A percentile compares a stretch with the other conserved stretches of the same genome.
Conservation (phyloP, 2,888 invertebrate species). For the Pseudolycoriella hygida region DNA sequence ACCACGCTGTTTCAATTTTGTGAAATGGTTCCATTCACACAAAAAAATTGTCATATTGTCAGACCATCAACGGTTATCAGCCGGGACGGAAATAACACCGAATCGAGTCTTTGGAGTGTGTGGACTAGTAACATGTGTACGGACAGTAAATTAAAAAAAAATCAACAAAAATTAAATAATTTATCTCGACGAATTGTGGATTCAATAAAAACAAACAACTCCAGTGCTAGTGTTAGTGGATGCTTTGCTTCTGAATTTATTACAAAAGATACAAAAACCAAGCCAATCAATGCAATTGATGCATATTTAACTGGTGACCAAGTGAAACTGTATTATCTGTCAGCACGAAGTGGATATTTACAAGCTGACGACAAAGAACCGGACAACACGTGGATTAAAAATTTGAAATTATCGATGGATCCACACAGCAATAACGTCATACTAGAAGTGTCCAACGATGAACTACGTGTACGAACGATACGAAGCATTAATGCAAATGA, state of each 20-base stretch:
- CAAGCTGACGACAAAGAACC: neutral
- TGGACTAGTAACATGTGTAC: no score
- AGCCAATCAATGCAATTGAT: slow-evolving; percentile 7
- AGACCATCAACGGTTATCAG: no score
- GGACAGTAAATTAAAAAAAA: no score
- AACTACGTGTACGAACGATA: slow-evolving; percentile 24
- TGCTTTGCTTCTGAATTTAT: slow-evolving; percentile 9
- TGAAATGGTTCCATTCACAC: no score
- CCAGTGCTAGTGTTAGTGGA: neutral
- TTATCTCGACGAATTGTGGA: no score
- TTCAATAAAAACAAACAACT: no score
- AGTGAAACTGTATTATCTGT: slow-evolving; percentile 1
- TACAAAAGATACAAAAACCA: slow-evolving; percentile 9
- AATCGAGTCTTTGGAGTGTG: no score
- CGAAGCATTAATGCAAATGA: slow-evolving; percentile 38
- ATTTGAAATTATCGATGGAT: slow-evolving; percentile 35
- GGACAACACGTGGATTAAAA: slow-evolving; percentile 17
- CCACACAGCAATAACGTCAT: slow-evolving; percentile 36
- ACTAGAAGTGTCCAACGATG: slow-evolving; percentile 18
- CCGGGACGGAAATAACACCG: no score
- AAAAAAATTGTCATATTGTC: no score
- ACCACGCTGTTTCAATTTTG: no score
- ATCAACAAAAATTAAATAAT: no score
- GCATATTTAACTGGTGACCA: slow-evolving; percentile 2
- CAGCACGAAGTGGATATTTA: neutral